These are phyloP conservation scores for Lutjanus campechanus DNA, from an alignment of 2,797 vertebrate genomes.

Conservation along the genomic window DNA sequence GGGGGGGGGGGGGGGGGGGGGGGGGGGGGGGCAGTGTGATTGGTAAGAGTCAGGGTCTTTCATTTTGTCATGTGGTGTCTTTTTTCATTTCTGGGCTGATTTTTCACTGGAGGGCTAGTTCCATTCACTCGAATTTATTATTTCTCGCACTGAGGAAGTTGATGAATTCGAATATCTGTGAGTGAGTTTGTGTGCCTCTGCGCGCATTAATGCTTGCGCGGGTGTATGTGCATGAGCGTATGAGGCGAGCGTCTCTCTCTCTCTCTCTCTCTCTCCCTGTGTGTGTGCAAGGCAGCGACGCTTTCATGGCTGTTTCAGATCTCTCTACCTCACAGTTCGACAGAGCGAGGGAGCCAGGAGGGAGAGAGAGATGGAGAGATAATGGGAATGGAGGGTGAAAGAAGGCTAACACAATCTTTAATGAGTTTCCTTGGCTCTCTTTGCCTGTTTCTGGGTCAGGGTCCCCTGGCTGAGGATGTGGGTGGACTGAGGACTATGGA, in stretches of 20 bases:
- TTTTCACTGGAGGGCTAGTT: constrained; percentile 73
- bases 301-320: constrained; percentile 83
- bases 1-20: neutral
- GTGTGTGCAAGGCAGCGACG: constrained; percentile 55
- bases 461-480: constrained; percentile 77
- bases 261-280: constrained; percentile 9
- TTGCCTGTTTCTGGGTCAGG: constrained; percentile 84
- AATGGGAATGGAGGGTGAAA: constrained; percentile 78
- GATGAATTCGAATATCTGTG: constrained; percentile 74
- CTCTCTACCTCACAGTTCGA: constrained; percentile 75
- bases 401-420: constrained; percentile 78
- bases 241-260: constrained; percentile 29
- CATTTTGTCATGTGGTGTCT: constrained; percentile 69
- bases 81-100: constrained; percentile 65
- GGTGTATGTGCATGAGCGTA: constrained; percentile 28
- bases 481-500: constrained; percentile 72
- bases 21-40: constrained; percentile 25
- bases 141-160: constrained; percentile 73
- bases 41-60: constrained; percentile 65
- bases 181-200: constrained; percentile 51
- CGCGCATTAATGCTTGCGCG: constrained; percentile 25
- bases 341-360: constrained; percentile 71
- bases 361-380: constrained; percentile 76
- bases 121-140: constrained; percentile 78
- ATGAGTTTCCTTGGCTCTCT: constrained; percentile 81